Evolutionary conservation across 2,797 vertebrate species (phyloP).

Genomic region (Aulostomus chinensis): DNA sequence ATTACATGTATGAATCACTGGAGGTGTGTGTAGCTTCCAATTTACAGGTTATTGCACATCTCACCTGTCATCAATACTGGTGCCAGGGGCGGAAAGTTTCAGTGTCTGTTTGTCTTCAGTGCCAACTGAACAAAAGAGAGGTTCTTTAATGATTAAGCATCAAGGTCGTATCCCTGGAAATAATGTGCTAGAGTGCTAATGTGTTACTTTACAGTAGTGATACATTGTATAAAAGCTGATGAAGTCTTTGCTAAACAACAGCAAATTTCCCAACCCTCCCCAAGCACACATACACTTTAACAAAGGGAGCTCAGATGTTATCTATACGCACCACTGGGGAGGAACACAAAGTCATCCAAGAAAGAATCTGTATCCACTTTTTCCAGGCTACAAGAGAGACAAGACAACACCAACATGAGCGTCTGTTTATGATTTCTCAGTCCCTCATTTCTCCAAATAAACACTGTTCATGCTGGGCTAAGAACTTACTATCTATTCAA

Average conservation of each 20-base stretch:
- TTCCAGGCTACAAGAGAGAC: slow-evolving; percentile 48
- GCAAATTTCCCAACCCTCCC: neutral
- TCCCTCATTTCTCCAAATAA: too few relatives aligned
- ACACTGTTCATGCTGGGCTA: neutral
- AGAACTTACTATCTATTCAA: too few relatives aligned
- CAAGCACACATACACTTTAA: neutral
- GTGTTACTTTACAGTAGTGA: slow-evolving; percentile 33
- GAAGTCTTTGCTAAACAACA: neutral
- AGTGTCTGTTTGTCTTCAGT: slow-evolving; percentile 20
- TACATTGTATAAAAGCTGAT: neutral
- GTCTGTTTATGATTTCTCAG: neutral
- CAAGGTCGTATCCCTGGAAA: slow-evolving; percentile 7
- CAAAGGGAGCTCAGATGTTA: neutral
- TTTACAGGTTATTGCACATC: too few relatives aligned
- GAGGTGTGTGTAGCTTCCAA: neutral
- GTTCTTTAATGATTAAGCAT: slow-evolving; percentile 24
- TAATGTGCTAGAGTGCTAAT: slow-evolving; percentile 34
- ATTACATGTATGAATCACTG: neutral
- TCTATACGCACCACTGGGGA: slow-evolving; percentile 51
- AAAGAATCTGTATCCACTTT: slow-evolving; percentile 49
- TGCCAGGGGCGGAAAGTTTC: slow-evolving; percentile 6
- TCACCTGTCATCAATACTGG: slow-evolving; percentile 43
- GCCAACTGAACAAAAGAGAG: slow-evolving; percentile 53
- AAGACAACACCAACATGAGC: slow-evolving; percentile 4
- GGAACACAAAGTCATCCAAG: slow-evolving; percentile 70